These are phyloP conservation scores for Plecotus auritus DNA, from an alignment of 2,113 vertebrate genomes.

Conservation along the genomic window DNA sequence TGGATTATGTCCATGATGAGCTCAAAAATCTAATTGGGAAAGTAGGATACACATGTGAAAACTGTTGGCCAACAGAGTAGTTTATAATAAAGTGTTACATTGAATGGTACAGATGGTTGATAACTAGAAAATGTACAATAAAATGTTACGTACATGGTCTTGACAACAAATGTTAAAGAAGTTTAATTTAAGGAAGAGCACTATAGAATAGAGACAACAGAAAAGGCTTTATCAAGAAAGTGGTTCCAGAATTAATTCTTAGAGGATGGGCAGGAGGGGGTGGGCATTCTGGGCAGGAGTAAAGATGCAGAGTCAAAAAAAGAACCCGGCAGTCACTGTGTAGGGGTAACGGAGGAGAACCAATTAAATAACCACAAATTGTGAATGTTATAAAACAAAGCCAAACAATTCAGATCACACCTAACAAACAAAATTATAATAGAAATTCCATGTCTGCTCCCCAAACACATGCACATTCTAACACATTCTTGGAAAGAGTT, in stretches of 20 bases:
- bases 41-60: background rate
- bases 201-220: background rate
- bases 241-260: background rate
- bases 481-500: conserved; percentile 75
- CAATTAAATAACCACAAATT: conserved; percentile 73
- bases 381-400: conserved; percentile 72
- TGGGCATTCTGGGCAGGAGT: background rate
- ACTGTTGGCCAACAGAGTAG: background rate
- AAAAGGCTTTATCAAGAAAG: background rate
- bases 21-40: conserved; percentile 4
- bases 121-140: background rate
- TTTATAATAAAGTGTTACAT: background rate
- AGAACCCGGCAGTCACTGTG: conserved; percentile 6
- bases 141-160: background rate
- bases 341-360: conserved; percentile 47
- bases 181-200: conserved; percentile 14
- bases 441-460: conserved; percentile 71
- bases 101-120: background rate
- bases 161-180: conserved; percentile 16
- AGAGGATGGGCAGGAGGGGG: background rate
- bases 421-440: conserved; percentile 78
- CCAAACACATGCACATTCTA: conserved; percentile 73
- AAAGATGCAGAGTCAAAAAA: background rate
- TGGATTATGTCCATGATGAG: background rate
- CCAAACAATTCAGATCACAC: conserved; percentile 75